A percentile compares a stretch with the other conserved stretches of the same genome.
Conservation (phyloP, 2,113 vertebrate genomes). For the Monopterus albus region DNA sequence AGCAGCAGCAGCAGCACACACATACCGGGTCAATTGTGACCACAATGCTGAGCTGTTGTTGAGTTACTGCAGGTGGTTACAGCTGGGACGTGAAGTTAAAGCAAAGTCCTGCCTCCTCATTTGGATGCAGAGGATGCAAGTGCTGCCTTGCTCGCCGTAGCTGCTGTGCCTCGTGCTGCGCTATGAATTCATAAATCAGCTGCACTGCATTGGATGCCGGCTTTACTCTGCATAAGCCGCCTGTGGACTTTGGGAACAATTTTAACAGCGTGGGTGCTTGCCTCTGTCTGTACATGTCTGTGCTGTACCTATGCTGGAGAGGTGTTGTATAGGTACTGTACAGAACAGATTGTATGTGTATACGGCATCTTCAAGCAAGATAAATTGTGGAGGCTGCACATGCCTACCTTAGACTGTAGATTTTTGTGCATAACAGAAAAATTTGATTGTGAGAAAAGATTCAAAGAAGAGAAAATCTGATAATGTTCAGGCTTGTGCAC, state of each 20-base stretch:
- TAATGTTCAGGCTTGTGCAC: too few relatives aligned
- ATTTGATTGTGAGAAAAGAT: neutral
- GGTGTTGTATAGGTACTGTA: conserved; percentile 39
- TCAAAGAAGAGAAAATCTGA: neutral
- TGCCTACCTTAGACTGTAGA: conserved; percentile 16
- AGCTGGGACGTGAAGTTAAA: conserved; percentile 44
- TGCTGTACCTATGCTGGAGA: conserved; percentile 6
- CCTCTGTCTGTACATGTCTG: neutral
- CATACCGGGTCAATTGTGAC: conserved; percentile 15
- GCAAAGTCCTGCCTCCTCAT: conserved; percentile 58
- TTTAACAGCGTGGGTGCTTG: conserved; percentile 36
- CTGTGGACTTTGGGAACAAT: conserved; percentile 42
- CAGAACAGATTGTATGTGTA: conserved; percentile 2
- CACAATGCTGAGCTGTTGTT: conserved; percentile 34
- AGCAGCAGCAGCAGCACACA: conserved; percentile 14
- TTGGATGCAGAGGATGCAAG: conserved; percentile 68
- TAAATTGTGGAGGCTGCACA: conserved; percentile 33
- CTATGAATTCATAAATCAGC: conserved; percentile 73
- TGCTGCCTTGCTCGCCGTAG: conserved; percentile 56
- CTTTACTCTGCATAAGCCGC: conserved; percentile 44
- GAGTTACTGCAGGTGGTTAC: conserved; percentile 35
- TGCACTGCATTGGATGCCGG: conserved; percentile 57
- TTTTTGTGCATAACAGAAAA: conserved; percentile 10
- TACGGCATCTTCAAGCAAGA: neutral
- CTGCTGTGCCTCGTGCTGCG: conserved; percentile 44